These are phyloP conservation scores for Cyrtorhinus lividipennis DNA, from an alignment of 1,140 invertebrate species.

Conservation along the genomic window DNA sequence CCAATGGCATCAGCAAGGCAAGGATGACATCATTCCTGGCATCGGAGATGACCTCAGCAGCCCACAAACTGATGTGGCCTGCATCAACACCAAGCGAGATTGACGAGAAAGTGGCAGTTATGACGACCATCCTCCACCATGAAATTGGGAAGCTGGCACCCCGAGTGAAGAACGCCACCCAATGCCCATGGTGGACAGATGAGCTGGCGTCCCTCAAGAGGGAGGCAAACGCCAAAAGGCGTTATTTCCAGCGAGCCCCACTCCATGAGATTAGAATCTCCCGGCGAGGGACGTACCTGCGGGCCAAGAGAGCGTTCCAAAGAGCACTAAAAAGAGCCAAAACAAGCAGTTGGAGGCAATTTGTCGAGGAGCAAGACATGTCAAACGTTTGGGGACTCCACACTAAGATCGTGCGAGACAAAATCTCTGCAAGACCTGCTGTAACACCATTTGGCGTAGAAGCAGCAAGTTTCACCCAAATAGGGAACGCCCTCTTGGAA, in stretches of 20 bases:
- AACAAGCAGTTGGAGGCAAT: neutral
- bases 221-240: neutral
- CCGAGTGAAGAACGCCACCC: neutral
- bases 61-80: neutral
- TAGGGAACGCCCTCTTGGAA: neutral
- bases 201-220: neutral
- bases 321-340: neutral
- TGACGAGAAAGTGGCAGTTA: neutral
- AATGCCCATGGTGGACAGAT: conserved; percentile 1
- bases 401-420: neutral
- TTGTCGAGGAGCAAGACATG: neutral
- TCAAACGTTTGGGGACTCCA: neutral
- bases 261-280: neutral
- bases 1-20: neutral
- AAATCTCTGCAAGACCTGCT: neutral
- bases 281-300: neutral
- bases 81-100: neutral
- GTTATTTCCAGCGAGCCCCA: neutral
- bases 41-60: neutral
- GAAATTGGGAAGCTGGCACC: neutral
- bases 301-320: neutral
- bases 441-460: neutral
- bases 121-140: neutral
- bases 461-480: neutral
- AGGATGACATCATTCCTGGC: neutral